Evolutionary conservation across 1,140 invertebrate species (phyloP).

Genomic region (Coboldia fuscipes): DNA sequence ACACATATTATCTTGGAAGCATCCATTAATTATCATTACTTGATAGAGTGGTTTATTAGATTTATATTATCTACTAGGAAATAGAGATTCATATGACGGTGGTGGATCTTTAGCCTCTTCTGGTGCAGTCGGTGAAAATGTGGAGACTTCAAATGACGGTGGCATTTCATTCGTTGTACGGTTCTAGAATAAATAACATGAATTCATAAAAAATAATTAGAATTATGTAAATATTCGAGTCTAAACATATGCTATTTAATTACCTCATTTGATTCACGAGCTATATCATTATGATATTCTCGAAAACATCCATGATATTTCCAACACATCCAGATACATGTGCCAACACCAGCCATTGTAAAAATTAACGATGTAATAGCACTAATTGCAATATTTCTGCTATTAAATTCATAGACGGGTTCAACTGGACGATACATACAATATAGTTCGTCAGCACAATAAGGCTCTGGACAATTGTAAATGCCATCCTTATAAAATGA

Average conservation of each 20-base stretch:
- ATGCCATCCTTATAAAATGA: background rate
- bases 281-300: constrained; percentile 15
- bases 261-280: constrained; percentile 11
- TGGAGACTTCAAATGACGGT: background rate
- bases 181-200: background rate
- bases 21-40: too few species aligned
- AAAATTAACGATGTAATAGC: constrained; percentile 19
- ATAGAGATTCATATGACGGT: constrained; percentile 18
- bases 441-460: background rate
- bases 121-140: constrained; percentile 6
- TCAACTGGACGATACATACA: background rate
- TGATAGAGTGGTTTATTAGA: too few species aligned
- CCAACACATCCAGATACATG: constrained; percentile 19
- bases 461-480: background rate
- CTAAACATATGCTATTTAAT: constrained; percentile 8
- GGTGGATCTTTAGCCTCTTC: constrained; percentile 17
- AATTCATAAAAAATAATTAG: background rate
- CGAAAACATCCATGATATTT: constrained; percentile 18
- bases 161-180: background rate
- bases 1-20: too few species aligned
- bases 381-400: constrained; percentile 15
- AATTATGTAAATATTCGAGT: background rate
- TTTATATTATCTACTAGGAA: too few species aligned
- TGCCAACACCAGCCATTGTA: constrained; percentile 19
- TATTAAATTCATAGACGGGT: constrained; percentile 12